phyloP scores from a whole-genome alignment of 2,888 invertebrate genomes.

The Rhodophaea formosa region DNA sequence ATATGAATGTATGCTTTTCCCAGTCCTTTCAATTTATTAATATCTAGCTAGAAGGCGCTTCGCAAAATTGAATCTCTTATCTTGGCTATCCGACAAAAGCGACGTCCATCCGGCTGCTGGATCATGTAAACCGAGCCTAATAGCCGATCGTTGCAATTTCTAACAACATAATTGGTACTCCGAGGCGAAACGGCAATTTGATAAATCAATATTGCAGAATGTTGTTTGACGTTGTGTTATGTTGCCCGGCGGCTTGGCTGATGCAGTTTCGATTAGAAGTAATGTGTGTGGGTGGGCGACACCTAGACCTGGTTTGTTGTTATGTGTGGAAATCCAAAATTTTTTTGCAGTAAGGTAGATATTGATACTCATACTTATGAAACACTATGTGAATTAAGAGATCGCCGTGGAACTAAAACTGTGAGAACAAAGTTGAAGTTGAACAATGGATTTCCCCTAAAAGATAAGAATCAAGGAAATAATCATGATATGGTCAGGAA shows the following conservation, averaged over 20 bases:
- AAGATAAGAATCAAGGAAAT: no score
- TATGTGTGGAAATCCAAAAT: not conserved
- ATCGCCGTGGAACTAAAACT: no score
- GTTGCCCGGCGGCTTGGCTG: not conserved
- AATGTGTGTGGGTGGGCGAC: not conserved
- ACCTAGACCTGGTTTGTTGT: not conserved
- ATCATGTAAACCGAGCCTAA: conserved; percentile 47
- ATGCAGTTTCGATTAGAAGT: not conserved
- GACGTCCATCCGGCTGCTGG: not conserved
- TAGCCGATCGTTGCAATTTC: conserved; percentile 42
- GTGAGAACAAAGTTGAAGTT: no score
- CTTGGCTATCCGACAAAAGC: not conserved
- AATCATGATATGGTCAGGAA: no score
- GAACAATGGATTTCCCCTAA: no score
- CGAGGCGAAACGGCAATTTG: not conserved
- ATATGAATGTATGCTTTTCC: no score
- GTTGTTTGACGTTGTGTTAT: not conserved
- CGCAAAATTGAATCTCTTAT: no score
- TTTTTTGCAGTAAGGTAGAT: no score
- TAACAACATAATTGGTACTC: conserved; percentile 4
- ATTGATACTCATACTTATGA: no score
- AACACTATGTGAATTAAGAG: no score
- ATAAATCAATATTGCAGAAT: not conserved
- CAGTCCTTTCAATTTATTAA: no score
- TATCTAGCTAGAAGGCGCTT: no score